Percentiles rank a stretch among this genome's conserved stretches.
These are phyloP conservation scores for Hormaphis cornu DNA, from an alignment of 1,140 invertebrate genomes.

Conservation along the genomic window DNA sequence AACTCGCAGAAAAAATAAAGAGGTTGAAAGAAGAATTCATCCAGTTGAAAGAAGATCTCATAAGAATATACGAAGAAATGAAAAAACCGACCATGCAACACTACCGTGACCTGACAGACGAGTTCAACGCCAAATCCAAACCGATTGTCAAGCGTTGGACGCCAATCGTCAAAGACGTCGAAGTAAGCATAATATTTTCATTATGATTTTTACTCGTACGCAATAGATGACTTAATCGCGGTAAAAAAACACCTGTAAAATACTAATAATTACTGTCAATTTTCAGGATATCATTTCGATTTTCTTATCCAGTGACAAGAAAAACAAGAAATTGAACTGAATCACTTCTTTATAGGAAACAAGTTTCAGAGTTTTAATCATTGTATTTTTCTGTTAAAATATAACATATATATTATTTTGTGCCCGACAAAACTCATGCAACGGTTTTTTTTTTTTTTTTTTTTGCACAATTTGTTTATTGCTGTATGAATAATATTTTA, in stretches of 20 bases:
- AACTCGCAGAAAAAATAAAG: constrained; percentile 2
- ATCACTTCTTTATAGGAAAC: no score
- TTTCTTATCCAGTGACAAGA: neutral
- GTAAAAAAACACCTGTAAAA: neutral
- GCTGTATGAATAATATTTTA: no score
- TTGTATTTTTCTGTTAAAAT: no score
- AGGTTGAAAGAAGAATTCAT: neutral
- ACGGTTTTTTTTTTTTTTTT: no score
- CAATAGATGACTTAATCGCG: neutral
- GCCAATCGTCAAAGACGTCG: constrained; percentile 1
- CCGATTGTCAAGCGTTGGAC: constrained; percentile 17
- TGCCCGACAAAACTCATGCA: no score
- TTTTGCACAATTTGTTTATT: no score
- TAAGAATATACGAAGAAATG: neutral
- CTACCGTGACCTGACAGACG: neutral
- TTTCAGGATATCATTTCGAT: constrained; percentile 18
- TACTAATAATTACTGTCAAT: neutral
- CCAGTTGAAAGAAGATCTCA: neutral
- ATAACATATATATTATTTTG: no score
- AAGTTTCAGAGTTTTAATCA: no score
- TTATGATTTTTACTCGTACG: neutral
- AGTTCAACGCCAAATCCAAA: neutral
- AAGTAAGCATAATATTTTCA: constrained; percentile 4
- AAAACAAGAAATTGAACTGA: neutral
- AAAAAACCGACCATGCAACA: neutral